phyloP scores from a whole-genome alignment of 2,113 vertebrate genomes.

The Martes martes region DNA sequence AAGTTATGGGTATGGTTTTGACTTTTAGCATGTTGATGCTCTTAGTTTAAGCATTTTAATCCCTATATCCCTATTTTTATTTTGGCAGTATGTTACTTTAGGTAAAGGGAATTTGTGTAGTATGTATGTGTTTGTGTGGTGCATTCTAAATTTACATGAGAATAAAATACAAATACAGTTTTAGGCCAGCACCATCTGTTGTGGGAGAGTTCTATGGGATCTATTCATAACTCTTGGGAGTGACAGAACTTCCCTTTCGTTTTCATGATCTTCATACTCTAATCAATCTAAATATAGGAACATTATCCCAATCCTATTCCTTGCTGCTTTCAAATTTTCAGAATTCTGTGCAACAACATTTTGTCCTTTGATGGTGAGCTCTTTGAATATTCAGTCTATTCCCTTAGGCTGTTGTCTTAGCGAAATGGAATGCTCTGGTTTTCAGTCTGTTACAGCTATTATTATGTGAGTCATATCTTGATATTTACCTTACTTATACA shows the following conservation, averaged over 20 bases:
- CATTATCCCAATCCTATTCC: not conserved
- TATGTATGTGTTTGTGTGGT: not conserved
- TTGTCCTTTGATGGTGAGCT: slow-evolving; percentile 3
- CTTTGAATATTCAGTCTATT: not conserved
- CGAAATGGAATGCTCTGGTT: not conserved
- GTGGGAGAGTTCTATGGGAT: not conserved
- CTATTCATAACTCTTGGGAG: not conserved
- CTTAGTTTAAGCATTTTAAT: not conserved
- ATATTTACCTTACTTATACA: not conserved
- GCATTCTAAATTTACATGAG: slow-evolving; percentile 11
- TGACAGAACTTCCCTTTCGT: not conserved
- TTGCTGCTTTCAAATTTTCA: not conserved
- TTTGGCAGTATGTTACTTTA: slow-evolving; percentile 10
- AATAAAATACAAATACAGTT: not conserved
- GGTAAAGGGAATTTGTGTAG: not conserved
- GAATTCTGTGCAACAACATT: not conserved
- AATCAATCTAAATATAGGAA: not conserved
- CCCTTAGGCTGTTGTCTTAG: not conserved
- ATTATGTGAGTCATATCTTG: not conserved
- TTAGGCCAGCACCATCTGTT: not conserved
- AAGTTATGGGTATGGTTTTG: not conserved
- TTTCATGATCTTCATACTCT: not conserved
- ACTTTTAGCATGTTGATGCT: not conserved
- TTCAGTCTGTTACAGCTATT: not conserved
- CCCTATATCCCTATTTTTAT: not conserved